phyloP scores from a whole-genome alignment of 2,113 vertebrate genomes.

The Gavialis gangeticus region DNA sequence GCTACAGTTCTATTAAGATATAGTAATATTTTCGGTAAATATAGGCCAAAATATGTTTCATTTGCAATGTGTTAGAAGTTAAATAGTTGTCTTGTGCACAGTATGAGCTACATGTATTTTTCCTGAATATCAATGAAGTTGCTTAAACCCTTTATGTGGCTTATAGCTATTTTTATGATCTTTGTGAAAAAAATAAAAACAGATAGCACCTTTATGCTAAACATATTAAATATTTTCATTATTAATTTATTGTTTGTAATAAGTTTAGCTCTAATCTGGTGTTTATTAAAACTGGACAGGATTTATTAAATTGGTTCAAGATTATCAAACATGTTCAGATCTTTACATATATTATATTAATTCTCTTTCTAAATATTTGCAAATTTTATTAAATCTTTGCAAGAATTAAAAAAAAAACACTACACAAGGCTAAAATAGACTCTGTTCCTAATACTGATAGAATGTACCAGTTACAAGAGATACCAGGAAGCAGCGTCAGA shows the following conservation, averaged over 20 bases:
- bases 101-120: background rate
- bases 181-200: slow-evolving; percentile 59
- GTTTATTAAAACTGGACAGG: slow-evolving; percentile 82
- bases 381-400: slow-evolving; percentile 81
- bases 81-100: background rate
- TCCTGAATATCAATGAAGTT: background rate
- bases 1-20: background rate
- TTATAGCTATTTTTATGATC: slow-evolving; percentile 61
- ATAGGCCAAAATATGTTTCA: background rate
- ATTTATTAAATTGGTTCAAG: slow-evolving; percentile 83
- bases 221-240: slow-evolving; percentile 77
- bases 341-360: slow-evolving; percentile 85
- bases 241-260: slow-evolving; percentile 80
- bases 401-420: slow-evolving; percentile 72
- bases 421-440: slow-evolving; percentile 54
- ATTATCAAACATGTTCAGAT: slow-evolving; percentile 85
- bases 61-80: background rate
- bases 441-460: background rate
- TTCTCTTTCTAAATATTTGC: slow-evolving; percentile 84
- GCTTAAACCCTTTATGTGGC: slow-evolving; percentile 35
- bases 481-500: background rate
- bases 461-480: background rate
- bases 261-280: slow-evolving; percentile 82
- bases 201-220: slow-evolving; percentile 44
- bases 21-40: background rate